Base-by-base conservation (phyloP, 2,113 vertebrate species). In the Oryzias melastigma region DNA sequence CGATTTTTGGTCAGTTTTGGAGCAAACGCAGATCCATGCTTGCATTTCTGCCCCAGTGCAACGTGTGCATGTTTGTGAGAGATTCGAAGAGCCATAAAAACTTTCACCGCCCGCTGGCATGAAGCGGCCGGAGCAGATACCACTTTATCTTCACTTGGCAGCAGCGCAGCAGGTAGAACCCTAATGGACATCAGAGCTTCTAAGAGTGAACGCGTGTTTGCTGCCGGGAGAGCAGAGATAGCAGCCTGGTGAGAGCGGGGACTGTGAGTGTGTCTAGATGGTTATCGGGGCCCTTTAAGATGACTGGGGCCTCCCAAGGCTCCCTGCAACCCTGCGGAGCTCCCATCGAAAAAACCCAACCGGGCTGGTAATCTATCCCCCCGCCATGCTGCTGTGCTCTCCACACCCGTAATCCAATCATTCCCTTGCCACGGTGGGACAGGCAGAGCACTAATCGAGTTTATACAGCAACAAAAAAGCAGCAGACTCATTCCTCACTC, bases 391-490 rank as follows among this genome's bases (percentile, higher is more conserved):
- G 81, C 80, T 83, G 81, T 81, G 83, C 88, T 91, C 88, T 78
- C 87, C 73, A 84, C 64, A 68, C 85, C 69, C 75, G 80, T 90
- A 91, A 92, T 91, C 90, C 88, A 90, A 91, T 90, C 85, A 87
- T 68, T 88, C 82, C 82, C 84, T 80, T 85, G 87, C 83, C 84
- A 86, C 71, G 84, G 83, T 84, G 85, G 85, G 86, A 91, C 84
- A 82, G 82, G 80, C 85, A 82, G 65, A 85, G 82, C 84, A 73
- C 79, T 92, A 91, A 91, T 92, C 90, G 89, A 88, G 87, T 92
- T 92, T 90, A 88, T 69, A 88, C 77, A 77, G 85, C 84, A 86
- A 85, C 79, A 84, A 78, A 83, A 80, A 75, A 70, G 58, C 58
- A 80, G 67, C 68, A 76, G 62, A 77, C 77, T 87, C 80, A 81